phyloP scores from a whole-genome alignment of 2,888 invertebrate species.

The Dendrolimus houi region DNA sequence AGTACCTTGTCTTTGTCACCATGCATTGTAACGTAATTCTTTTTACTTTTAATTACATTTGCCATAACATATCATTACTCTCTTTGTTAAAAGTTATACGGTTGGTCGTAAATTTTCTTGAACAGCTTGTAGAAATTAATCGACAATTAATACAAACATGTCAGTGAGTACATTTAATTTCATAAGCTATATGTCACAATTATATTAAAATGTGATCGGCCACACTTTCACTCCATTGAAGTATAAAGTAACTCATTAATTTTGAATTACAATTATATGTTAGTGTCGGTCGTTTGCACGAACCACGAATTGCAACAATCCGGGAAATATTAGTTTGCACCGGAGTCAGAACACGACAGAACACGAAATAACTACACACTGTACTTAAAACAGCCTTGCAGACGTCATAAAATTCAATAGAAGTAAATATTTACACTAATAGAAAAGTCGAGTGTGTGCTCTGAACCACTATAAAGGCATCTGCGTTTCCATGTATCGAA shows the following conservation, averaged over 20 bases:
- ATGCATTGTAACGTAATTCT: not conserved
- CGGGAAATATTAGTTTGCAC: slow-evolving; percentile 19
- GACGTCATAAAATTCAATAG: slow-evolving; percentile 9
- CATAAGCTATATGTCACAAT: not conserved
- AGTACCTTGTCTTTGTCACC: slow-evolving; percentile 1
- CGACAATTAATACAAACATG: not conserved
- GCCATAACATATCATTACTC: too few species aligned
- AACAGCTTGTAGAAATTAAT: not conserved
- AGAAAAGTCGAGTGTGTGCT: slow-evolving; percentile 15
- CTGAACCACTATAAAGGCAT: slow-evolving; percentile 15
- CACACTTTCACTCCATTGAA: slow-evolving; percentile 1
- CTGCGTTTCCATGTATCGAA: slow-evolving; percentile 6
- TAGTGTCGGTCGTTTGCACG: slow-evolving; percentile 16
- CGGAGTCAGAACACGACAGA: slow-evolving; percentile 12
- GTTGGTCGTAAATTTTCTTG: too few species aligned
- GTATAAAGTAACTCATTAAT: slow-evolving; percentile 3
- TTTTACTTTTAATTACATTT: not conserved
- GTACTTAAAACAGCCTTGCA: too few species aligned
- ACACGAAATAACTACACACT: slow-evolving; percentile 1
- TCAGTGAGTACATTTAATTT: not conserved
- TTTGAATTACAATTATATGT: slow-evolving; percentile 1
- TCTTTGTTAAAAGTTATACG: too few species aligned
- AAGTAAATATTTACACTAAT: slow-evolving; percentile 26
- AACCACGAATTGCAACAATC: slow-evolving; percentile 18
- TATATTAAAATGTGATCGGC: not conserved